These are phyloP conservation scores for Drosophila subquinaria DNA, from an alignment of 2,888 invertebrate species.

Conservation along the genomic window DNA sequence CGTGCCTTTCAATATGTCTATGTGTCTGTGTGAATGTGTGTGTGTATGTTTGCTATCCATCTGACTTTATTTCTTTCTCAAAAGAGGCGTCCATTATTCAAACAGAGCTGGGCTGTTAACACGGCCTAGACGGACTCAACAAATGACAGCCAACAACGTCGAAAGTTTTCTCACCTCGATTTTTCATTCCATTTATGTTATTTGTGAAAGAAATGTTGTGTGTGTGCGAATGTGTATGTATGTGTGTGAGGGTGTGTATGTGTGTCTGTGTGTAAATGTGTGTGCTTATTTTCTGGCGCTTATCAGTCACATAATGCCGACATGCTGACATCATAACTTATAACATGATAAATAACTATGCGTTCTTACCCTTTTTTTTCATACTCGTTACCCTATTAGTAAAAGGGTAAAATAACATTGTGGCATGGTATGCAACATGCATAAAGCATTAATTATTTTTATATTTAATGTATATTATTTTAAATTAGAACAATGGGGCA, in stretches of 20 bases:
- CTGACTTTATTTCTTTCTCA: conserved; percentile 36
- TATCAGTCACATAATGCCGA: conserved; percentile 80
- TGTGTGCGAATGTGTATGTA: conserved; percentile 17
- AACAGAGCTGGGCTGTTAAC: conserved; percentile 23
- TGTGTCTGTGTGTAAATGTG: conserved; percentile 20
- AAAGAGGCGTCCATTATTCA: conserved; percentile 51
- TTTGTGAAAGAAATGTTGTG: conserved; percentile 30
- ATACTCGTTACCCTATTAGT: background rate
- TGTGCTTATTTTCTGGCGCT: conserved; percentile 60
- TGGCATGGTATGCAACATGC: background rate
- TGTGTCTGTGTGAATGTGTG: background rate
- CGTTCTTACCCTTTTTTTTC: conserved; percentile 49
- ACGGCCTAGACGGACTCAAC: conserved; percentile 57
- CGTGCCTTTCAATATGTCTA: conserved; percentile 2
- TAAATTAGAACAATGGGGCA: no score
- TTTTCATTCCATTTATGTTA: conserved; percentile 77
- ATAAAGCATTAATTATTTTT: no score
- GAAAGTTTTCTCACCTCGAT: conserved; percentile 77
- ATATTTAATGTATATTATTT: no score
- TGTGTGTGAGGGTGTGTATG: conserved; percentile 11
- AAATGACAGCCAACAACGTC: conserved; percentile 69
- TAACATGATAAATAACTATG: conserved; percentile 80
- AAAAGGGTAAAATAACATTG: background rate
- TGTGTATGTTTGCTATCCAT: conserved; percentile 26
- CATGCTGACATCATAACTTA: conserved; percentile 81